phyloP scores from a whole-genome alignment of 2,113 vertebrate species.

The Bos indicus region DNA sequence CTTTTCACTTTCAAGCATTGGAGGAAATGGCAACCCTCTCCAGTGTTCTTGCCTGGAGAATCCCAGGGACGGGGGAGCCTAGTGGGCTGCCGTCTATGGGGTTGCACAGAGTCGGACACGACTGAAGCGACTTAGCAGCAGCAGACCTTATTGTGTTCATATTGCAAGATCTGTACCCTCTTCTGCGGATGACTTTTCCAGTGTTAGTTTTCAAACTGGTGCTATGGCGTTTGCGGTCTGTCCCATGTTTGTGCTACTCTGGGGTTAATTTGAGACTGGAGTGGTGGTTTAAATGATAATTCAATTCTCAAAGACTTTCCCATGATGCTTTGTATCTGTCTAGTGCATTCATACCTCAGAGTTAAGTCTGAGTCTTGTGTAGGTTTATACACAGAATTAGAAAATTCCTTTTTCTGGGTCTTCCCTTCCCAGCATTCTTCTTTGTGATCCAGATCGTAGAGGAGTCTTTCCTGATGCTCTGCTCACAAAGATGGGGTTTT shows the following conservation, averaged over 20 bases:
- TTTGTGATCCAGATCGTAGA: neutral
- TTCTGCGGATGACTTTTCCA: neutral
- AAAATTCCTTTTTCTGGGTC: neutral
- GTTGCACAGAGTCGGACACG: accelerated
- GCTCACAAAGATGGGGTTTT: neutral
- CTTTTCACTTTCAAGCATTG: no score
- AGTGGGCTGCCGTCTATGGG: no score
- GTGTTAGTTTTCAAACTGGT: neutral
- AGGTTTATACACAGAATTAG: neutral
- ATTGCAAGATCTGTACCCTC: neutral
- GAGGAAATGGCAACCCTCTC: no score
- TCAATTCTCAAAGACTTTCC: neutral
- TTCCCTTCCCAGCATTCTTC: neutral
- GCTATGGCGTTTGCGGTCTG: neutral
- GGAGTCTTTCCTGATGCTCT: neutral
- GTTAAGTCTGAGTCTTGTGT: neutral
- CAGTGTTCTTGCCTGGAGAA: no score
- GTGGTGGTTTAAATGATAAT: neutral
- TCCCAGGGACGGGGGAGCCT: no score
- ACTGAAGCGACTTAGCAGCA: no score
- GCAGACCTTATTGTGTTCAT: neutral
- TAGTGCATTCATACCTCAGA: neutral
- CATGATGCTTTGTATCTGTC: neutral
- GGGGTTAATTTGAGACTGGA: neutral
- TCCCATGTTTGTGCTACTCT: neutral